Evolutionary conservation across 2,888 invertebrate species (phyloP), one percentile per base, ranked within the genome.

Genomic region (Emmelina monodactyla): DNA sequence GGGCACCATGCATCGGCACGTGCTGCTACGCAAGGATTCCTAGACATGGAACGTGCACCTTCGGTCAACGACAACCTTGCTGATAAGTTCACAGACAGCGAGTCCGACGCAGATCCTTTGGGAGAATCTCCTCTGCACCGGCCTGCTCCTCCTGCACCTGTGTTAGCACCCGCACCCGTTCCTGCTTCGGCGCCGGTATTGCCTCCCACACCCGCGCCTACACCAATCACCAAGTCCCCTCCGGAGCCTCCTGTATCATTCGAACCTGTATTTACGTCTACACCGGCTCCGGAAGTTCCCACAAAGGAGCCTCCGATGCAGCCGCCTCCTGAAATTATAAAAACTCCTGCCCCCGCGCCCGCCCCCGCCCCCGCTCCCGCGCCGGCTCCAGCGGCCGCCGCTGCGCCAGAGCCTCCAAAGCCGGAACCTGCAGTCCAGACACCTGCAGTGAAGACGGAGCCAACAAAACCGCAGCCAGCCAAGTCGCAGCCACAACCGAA

Each of bases 31-130:
- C 76, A 78, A 53, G 69, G 53, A 52, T 80, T 80, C 54, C 63
- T 81, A 22, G 80, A 81, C 40, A 76, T 68, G 63, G 81, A 81
- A 54, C 63, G 65, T 34, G 70, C 67, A 37, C 67, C 66, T 13
- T 61, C 69, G 25, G 55, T 50, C 47, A 60, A 55, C 47, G 76
- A 76, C 45, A 68, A 73, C 43, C 50, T 82, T 35, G 75, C 83
- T 22, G 83, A 83, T 55, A 82, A 78, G 56, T 84, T 83, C 54
- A 82, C 83, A 38, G 83, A 84, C 62, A 83, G 82, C 53, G 83
- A 83, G 51, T 82, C 82, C 7, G 83, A 84, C 44, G 73, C 73
- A 6, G 82, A 82, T 44, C 64, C 72, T 4, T 66, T 69, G 2
- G 73, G 75, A 39, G 78, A 76, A 50, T 78, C 78, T 19, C 78